Evolutionary conservation across 1,140 invertebrate species (phyloP).

Genomic region (Ceratina australensis): DNA sequence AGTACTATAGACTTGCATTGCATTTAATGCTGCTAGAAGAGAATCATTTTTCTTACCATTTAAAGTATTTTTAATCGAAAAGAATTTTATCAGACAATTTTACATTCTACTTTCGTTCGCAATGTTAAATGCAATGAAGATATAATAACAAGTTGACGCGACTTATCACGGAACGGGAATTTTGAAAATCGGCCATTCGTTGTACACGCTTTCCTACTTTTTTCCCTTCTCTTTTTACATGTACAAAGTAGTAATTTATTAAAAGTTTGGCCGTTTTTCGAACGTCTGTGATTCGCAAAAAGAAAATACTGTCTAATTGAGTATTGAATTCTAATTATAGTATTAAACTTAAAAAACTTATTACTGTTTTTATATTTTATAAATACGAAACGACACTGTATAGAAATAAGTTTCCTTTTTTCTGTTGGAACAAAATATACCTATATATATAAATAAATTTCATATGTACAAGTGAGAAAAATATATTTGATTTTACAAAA

Average conservation of each 20-base stretch:
- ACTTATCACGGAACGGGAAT: conserved; percentile 25
- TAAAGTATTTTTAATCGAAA: not conserved
- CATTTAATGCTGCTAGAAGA: conserved; percentile 49
- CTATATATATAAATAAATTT: conserved; percentile 36
- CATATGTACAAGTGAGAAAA: conserved; percentile 38
- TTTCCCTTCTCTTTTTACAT: conserved; percentile 9
- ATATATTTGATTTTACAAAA: conserved; percentile 61
- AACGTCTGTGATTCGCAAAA: conserved; percentile 63
- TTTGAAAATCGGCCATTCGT: conserved; percentile 49
- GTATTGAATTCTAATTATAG: conserved; percentile 53
- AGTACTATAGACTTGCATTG: conserved; percentile 38
- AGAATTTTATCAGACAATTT: not conserved
- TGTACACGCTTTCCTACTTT: conserved; percentile 2
- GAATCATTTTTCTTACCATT: not conserved
- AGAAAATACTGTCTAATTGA: conserved; percentile 35
- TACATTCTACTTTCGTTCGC: not conserved
- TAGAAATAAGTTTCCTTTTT: conserved; percentile 16
- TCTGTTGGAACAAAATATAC: conserved; percentile 44
- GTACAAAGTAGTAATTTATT: conserved; percentile 55
- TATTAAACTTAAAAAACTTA: conserved; percentile 53
- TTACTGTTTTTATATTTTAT: conserved; percentile 72
- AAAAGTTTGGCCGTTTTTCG: conserved; percentile 58
- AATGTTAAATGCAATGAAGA: conserved; percentile 52
- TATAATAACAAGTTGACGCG: not conserved
- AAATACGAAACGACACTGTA: conserved; percentile 53